Percentiles rank a stretch among this genome's conserved stretches.
phyloP scores from a whole-genome alignment of 2,113 vertebrate genomes.

The Ramphastos sulfuratus region DNA sequence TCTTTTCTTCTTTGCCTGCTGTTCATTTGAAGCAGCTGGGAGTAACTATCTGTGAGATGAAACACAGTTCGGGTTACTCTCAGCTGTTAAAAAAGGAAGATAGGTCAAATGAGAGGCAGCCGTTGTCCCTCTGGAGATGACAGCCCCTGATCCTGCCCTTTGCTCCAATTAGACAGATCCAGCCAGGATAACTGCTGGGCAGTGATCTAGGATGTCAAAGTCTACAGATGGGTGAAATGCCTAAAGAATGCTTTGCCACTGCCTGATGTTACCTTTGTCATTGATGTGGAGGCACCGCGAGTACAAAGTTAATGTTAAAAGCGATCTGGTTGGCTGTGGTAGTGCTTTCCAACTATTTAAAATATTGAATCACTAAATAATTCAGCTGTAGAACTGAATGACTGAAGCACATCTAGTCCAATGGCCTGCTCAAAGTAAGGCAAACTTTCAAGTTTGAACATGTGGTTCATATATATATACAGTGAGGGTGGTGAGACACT shows the following conservation, averaged over 20 bases:
- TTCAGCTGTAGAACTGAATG: neutral
- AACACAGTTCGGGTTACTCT: neutral
- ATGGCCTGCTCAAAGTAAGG: neutral
- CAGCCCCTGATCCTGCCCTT: constrained; percentile 6
- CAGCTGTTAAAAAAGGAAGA: constrained; percentile 45
- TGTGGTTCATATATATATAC: no score
- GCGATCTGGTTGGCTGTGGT: neutral
- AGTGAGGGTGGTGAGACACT: no score
- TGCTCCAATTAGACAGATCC: neutral
- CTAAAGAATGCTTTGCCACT: neutral
- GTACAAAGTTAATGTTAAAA: neutral
- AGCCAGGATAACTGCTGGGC: neutral
- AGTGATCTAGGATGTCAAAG: neutral
- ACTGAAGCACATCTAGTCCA: neutral
- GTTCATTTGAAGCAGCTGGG: neutral
- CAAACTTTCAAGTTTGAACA: neutral
- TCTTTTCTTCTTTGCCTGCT: neutral
- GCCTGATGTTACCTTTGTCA: neutral
- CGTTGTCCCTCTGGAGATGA: neutral
- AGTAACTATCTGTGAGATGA: neutral
- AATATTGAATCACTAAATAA: neutral
- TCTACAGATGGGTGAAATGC: fast-evolving
- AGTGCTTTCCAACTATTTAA: neutral
- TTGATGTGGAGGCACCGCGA: neutral
- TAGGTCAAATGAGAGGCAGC: constrained; percentile 32